A percentile compares a stretch with the other conserved stretches of the same genome.
Conservation (phyloP, 2,888 invertebrate species). For the Xanthorhoe designata region DNA sequence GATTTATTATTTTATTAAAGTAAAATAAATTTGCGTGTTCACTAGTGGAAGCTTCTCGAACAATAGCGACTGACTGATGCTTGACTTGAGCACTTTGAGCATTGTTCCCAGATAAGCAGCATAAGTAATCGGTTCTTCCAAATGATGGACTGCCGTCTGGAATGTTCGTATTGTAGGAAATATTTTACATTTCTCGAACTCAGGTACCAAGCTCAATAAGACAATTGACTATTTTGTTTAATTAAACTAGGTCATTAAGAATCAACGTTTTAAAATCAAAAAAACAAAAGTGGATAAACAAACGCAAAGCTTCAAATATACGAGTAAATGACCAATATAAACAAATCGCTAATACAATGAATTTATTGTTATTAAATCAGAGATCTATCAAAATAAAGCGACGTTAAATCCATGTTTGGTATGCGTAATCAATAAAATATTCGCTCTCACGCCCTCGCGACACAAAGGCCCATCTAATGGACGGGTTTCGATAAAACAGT, state of each 20-base stretch:
- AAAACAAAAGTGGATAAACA: not conserved
- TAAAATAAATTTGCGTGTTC: slow-evolving; percentile 45
- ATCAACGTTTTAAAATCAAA: not conserved
- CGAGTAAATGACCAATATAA: slow-evolving; percentile 28
- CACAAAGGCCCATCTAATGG: slow-evolving; percentile 61
- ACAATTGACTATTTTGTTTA: not conserved
- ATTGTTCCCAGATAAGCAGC: slow-evolving; percentile 75
- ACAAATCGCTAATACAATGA: slow-evolving; percentile 36
- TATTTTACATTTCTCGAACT: slow-evolving; percentile 50
- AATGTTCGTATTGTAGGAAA: slow-evolving; percentile 60
- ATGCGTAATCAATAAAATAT: slow-evolving; percentile 58
- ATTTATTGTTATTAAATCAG: slow-evolving; percentile 42
- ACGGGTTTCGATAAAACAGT: slow-evolving; percentile 67
- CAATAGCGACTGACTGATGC: slow-evolving; percentile 65
- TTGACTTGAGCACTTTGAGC: slow-evolving; percentile 54
- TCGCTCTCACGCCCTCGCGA: slow-evolving; percentile 60
- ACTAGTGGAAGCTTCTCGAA: slow-evolving; percentile 44
- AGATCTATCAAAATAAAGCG: slow-evolving; percentile 45
- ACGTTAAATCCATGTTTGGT: slow-evolving; percentile 46
- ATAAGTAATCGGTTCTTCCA: slow-evolving; percentile 70
- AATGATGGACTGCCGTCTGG: slow-evolving; percentile 63
- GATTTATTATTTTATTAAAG: slow-evolving; percentile 27
- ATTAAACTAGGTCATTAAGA: not conserved
- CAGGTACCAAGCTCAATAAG: not conserved
- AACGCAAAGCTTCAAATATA: not conserved